A percentile compares a stretch with the other conserved stretches of the same genome.
Evolutionary conservation across 2,113 vertebrate genomes (phyloP).

Genomic region (Setophaga kirtlandii): DNA sequence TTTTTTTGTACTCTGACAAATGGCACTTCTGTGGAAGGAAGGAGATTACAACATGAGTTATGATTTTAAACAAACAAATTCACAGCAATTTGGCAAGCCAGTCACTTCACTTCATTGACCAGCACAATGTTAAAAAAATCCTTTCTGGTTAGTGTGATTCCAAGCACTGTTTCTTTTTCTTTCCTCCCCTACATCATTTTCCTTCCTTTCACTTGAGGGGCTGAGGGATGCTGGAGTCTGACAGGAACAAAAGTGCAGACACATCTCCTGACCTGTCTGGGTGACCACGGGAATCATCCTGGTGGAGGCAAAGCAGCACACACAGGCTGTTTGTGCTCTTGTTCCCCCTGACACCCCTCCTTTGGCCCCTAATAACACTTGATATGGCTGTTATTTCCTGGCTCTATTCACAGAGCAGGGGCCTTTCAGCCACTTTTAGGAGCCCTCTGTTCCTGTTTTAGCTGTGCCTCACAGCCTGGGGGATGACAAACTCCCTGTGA

Average conservation of each 20-base stretch:
- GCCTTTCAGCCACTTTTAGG: slow-evolving; percentile 1
- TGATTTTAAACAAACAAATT: not conserved
- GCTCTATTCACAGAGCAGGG: not conserved
- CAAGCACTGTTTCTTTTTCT: not conserved
- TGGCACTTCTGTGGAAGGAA: not conserved
- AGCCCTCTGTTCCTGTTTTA: slow-evolving; percentile 6
- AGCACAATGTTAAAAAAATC: not conserved
- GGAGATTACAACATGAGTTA: not conserved
- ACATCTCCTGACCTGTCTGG: not conserved
- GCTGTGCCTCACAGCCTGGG: not conserved
- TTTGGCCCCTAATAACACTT: not conserved
- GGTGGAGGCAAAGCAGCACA: not conserved
- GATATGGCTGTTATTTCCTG: not conserved
- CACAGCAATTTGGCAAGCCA: not conserved
- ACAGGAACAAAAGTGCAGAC: not conserved
- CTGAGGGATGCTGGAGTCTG: not conserved
- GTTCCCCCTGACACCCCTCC: not conserved
- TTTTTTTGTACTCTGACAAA: not conserved
- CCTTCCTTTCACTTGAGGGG: not conserved
- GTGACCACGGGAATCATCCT: not conserved
- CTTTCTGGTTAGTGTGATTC: not conserved
- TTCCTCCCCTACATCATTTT: rapidly evolving
- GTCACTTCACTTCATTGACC: not conserved
- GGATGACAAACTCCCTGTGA: not conserved
- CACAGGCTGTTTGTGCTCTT: not conserved